A percentile compares a stretch with the other conserved stretches of the same genome.
Evolutionary conservation across 2,888 invertebrate species (phyloP).

Genomic region (Spisula subtruncata): DNA sequence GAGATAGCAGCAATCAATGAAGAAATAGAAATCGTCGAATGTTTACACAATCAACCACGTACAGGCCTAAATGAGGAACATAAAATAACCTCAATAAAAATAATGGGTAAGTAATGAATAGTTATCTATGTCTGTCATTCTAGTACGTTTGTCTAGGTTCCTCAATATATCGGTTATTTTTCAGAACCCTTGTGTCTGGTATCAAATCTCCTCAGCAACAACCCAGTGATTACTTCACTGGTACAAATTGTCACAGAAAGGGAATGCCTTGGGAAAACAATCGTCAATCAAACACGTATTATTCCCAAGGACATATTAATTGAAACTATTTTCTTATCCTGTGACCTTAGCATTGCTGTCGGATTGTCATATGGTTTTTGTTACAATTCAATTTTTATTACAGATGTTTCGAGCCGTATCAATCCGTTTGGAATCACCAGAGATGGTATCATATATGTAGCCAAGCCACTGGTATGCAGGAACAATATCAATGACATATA

Average conservation of each 20-base stretch:
- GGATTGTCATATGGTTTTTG: too few relatives aligned
- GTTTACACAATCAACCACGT: not conserved
- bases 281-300: not conserved
- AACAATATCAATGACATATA: conserved; percentile 50
- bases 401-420: not conserved
- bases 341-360: too few relatives aligned
- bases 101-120: not conserved
- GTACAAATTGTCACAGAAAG: too few relatives aligned
- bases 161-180: not conserved
- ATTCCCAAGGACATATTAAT: not conserved
- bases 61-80: conserved; percentile 3
- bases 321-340: too few relatives aligned
- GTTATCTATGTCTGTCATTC: too few relatives aligned
- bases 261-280: too few relatives aligned
- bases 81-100: not conserved
- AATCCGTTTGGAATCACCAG: conserved; percentile 47
- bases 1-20: conserved; percentile 51
- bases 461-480: conserved; percentile 33
- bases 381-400: not conserved
- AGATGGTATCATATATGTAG: conserved; percentile 41
- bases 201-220: not conserved
- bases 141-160: too few relatives aligned
- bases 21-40: conserved; percentile 44
- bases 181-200: not conserved
- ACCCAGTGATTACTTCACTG: too few relatives aligned